A percentile compares a stretch with the other conserved stretches of the same genome.
These are phyloP conservation scores for Glandiceps talaboti DNA, from an alignment of 53 echinoderm and acorn worm genomes.

Conservation along the genomic window DNA sequence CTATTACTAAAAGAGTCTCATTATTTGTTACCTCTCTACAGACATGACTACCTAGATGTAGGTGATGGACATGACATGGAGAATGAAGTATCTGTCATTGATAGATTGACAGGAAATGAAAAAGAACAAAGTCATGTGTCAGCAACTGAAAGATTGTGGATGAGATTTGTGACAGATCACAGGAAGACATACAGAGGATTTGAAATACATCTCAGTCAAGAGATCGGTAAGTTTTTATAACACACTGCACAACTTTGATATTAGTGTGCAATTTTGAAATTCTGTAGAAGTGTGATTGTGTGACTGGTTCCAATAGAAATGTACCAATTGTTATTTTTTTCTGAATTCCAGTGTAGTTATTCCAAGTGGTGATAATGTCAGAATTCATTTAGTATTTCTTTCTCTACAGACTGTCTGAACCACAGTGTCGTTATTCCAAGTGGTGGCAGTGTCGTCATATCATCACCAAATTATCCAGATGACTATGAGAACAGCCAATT, in stretches of 20 bases:
- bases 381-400: no score
- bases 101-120: conserved; percentile 26
- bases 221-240: conserved; percentile 56
- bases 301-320: no score
- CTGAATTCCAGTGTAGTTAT: no score
- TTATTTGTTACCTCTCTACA: conserved; percentile 13
- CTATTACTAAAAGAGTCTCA: no score
- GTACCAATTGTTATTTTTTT: no score
- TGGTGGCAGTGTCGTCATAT: conserved; percentile 25
- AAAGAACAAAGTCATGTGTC: conserved; percentile 30
- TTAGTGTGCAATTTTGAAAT: no score
- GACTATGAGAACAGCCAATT: conserved; percentile 36
- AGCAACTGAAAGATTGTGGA: conserved; percentile 39
- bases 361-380: no score
- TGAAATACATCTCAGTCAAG: conserved; percentile 27
- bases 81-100: conserved; percentile 24
- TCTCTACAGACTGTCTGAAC: neutral
- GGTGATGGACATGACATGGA: conserved; percentile 37
- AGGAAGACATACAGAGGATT: conserved; percentile 27
- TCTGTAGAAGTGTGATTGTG: no score
- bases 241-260: no score
- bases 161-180: conserved; percentile 52
- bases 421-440: conserved; percentile 15
- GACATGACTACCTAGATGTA: conserved; percentile 52
- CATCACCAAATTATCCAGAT: conserved; percentile 52